phyloP scores from a whole-genome alignment of 2,888 invertebrate species.

The Leucophora obtusa region DNA sequence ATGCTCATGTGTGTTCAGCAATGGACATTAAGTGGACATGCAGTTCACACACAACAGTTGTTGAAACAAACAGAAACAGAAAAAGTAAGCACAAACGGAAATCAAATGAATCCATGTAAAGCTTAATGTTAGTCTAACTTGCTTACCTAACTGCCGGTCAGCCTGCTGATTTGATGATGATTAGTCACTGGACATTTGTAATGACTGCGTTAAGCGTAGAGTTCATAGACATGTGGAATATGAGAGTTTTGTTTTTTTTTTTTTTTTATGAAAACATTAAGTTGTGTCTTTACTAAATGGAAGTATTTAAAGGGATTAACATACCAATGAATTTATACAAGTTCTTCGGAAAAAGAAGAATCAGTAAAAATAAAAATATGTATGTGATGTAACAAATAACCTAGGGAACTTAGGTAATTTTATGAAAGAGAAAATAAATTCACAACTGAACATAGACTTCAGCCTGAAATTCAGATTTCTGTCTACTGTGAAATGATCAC shows the following conservation, averaged over 20 bases:
- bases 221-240: constrained; percentile 5
- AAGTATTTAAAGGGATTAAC: neutral
- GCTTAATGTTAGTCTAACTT: constrained; percentile 3
- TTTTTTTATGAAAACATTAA: neutral
- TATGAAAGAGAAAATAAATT: no score
- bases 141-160: constrained; percentile 19
- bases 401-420: no score
- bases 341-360: no score
- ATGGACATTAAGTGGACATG: constrained; percentile 1
- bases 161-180: constrained; percentile 49
- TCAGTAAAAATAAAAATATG: neutral
- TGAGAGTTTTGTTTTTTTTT: neutral
- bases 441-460: no score
- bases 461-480: no score
- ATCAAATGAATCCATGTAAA: constrained; percentile 51
- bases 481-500: no score
- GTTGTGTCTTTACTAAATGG: neutral
- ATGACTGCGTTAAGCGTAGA: neutral
- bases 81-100: constrained; percentile 44
- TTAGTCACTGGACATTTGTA: constrained; percentile 45
- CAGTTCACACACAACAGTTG: neutral
- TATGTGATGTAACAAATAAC: neutral
- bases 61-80: neutral
- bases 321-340: neutral
- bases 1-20: neutral